Evolutionary conservation across 2,888 invertebrate genomes (phyloP).

Genomic region (Eupithecia dodoneata): DNA sequence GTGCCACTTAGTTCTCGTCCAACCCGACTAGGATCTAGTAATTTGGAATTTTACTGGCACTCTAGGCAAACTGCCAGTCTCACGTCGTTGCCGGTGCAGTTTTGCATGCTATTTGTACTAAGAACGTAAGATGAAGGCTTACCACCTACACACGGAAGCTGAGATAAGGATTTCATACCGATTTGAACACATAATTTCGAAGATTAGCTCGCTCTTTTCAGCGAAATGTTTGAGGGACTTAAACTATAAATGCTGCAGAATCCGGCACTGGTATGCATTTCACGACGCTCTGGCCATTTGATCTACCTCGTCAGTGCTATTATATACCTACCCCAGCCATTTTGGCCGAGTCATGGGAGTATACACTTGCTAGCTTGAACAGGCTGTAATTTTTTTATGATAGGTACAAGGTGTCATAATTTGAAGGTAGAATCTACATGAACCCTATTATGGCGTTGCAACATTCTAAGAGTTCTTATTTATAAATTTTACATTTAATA

Average conservation of each 20-base stretch:
- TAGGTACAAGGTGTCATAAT: too few species aligned
- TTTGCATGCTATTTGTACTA: slow-evolving; percentile 28
- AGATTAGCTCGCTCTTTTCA: slow-evolving; percentile 2
- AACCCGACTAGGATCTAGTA: slow-evolving; percentile 27
- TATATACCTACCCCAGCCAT: not conserved
- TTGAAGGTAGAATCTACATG: too few species aligned
- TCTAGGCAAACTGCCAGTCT: slow-evolving; percentile 32
- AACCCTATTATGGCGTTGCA: too few species aligned
- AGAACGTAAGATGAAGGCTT: slow-evolving; percentile 15
- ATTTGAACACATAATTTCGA: not conserved
- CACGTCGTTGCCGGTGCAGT: slow-evolving; percentile 20
- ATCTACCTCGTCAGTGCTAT: not conserved
- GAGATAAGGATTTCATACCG: slow-evolving; percentile 13
- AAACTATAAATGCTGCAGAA: not conserved
- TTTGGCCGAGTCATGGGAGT: not conserved
- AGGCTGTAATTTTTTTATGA: too few species aligned
- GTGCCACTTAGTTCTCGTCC: slow-evolving; percentile 37
- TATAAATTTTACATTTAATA: too few species aligned
- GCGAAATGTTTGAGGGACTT: not conserved
- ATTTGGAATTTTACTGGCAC: slow-evolving; percentile 31
- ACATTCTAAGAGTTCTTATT: too few species aligned
- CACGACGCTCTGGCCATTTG: not conserved
- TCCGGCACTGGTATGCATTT: not conserved
- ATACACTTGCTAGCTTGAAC: not conserved
- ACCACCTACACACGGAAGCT: not conserved